A percentile compares a stretch with the other conserved stretches of the same genome.
These are phyloP conservation scores for Andrena trimmerana DNA, from an alignment of 2,888 invertebrate genomes.

Conservation along the genomic window DNA sequence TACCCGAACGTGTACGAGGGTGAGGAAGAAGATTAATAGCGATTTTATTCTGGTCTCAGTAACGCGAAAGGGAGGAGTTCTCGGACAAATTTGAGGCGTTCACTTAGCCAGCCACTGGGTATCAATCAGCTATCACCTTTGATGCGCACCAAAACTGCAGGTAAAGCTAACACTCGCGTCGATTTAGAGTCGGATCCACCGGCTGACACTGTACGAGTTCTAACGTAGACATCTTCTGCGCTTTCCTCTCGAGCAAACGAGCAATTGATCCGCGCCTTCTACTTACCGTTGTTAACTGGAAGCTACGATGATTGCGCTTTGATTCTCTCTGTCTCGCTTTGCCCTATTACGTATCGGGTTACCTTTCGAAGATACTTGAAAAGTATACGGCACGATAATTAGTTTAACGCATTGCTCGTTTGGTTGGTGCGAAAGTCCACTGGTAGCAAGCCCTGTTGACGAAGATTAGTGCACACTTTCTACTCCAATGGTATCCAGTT, in stretches of 20 bases:
- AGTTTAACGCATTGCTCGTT: slow-evolving; percentile 28
- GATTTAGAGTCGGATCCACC: neutral
- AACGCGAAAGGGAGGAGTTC: slow-evolving; percentile 84
- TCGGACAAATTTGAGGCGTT: slow-evolving; percentile 86
- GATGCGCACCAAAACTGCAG: slow-evolving; percentile 86
- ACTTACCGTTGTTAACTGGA: too few species aligned
- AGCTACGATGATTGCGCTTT: neutral
- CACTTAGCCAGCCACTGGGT: slow-evolving; percentile 90
- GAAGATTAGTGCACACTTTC: slow-evolving; percentile 67
- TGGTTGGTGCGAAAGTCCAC: slow-evolving; percentile 43
- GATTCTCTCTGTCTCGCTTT: neutral
- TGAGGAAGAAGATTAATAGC: slow-evolving; percentile 44
- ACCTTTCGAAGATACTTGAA: neutral
- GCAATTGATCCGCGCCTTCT: slow-evolving; percentile 1
- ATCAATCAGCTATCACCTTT: slow-evolving; percentile 87
- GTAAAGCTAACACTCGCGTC: slow-evolving; percentile 75
- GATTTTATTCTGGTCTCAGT: slow-evolving; percentile 75
- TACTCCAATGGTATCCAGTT: slow-evolving; percentile 55
- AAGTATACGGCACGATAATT: neutral
- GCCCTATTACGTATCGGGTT: neutral
- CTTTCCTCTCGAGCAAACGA: slow-evolving; percentile 55
- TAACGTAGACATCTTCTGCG: slow-evolving; percentile 56
- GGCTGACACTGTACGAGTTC: slow-evolving; percentile 38
- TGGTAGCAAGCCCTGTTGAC: slow-evolving; percentile 53
- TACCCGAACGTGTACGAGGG: slow-evolving; percentile 47